phyloP scores from a whole-genome alignment of 2,888 invertebrate species.

The Hoplodrina ambigua region DNA sequence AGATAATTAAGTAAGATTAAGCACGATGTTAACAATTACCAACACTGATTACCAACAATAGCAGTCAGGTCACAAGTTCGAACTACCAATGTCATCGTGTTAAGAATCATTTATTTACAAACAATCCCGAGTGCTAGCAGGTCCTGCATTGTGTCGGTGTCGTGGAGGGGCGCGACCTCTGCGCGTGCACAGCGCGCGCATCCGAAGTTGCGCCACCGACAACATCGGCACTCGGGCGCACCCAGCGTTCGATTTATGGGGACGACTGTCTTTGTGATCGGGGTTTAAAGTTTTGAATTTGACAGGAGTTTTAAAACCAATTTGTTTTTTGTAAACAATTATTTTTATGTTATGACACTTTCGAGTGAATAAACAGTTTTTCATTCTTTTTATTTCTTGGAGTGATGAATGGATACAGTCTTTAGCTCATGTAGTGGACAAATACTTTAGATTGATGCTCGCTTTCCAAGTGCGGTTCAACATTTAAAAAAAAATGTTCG shows the following conservation, averaged over 20 bases:
- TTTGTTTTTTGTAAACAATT: too few relatives aligned
- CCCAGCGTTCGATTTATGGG: constrained; percentile 48
- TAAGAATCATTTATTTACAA: constrained; percentile 48
- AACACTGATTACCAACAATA: constrained; percentile 13
- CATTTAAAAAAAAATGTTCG: too few relatives aligned
- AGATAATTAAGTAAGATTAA: not conserved
- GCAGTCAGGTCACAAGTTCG: constrained; percentile 15
- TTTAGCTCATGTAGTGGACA: not conserved
- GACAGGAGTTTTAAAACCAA: too few relatives aligned
- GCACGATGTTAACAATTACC: constrained; percentile 1
- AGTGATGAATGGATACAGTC: not conserved
- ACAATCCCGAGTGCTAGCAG: constrained; percentile 39
- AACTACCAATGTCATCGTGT: constrained; percentile 36
- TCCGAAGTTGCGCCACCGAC: constrained; percentile 64
- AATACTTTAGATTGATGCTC: too few relatives aligned
- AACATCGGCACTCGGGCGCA: constrained; percentile 67
- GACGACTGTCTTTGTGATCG: constrained; percentile 42
- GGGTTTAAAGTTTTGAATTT: constrained; percentile 24
- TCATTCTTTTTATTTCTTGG: too few relatives aligned
- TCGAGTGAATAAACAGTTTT: too few relatives aligned
- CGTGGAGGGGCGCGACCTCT: constrained; percentile 67
- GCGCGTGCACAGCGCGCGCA: constrained; percentile 70
- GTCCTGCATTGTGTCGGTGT: constrained; percentile 58
- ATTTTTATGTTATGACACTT: too few relatives aligned
- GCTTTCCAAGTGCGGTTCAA: too few relatives aligned